phyloP scores from a whole-genome alignment of 2,113 vertebrate species.

The Ictalurus punctatus region DNA sequence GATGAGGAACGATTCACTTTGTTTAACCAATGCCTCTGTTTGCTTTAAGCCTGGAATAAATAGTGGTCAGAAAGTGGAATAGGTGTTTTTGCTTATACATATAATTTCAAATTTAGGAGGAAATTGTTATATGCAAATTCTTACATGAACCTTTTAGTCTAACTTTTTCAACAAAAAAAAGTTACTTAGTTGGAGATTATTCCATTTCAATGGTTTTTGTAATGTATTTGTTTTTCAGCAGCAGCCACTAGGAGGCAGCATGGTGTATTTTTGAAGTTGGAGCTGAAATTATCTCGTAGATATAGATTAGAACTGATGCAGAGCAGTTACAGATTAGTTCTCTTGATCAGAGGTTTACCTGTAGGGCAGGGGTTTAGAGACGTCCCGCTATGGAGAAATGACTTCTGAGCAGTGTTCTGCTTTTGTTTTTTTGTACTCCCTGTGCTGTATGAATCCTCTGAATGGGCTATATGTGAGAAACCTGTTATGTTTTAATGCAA shows the following conservation, averaged over 20 bases:
- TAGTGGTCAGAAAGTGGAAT: not conserved
- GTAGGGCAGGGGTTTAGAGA: not conserved
- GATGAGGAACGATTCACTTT: not conserved
- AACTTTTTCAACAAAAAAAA: not conserved
- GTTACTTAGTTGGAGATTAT: not conserved
- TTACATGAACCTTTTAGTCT: not conserved
- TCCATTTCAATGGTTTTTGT: not conserved
- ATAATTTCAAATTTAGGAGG: not conserved
- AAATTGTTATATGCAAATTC: not conserved
- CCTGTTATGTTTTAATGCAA: not conserved
- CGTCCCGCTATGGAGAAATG: not conserved
- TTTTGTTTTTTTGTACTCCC: not conserved
- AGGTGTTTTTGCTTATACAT: not conserved
- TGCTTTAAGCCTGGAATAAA: slow-evolving; percentile 11
- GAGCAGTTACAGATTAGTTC: not conserved
- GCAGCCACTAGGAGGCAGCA: not conserved
- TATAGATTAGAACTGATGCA: not conserved
- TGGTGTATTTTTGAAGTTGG: not conserved
- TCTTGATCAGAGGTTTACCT: not conserved
- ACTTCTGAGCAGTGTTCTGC: not conserved
- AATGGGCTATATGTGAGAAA: not conserved
- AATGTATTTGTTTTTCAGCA: not conserved
- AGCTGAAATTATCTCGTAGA: not conserved
- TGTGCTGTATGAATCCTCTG: not conserved
- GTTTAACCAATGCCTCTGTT: slow-evolving; percentile 11